Base-by-base conservation (phyloP, 2,888 invertebrate genomes). In the Dusona sp. region DNA sequence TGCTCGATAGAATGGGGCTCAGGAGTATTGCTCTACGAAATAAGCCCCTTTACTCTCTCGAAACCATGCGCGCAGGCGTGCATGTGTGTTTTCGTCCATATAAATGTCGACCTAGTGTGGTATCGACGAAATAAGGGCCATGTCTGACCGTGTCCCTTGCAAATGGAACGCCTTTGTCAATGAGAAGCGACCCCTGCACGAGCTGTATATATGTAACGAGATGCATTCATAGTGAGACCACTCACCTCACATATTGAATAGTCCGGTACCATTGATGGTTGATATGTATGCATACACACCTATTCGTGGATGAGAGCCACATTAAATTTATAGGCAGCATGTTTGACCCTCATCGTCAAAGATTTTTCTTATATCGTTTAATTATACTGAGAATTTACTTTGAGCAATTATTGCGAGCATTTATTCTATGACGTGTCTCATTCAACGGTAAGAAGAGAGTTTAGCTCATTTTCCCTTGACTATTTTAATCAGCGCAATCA, bases 111-210 rank as follows among this genome's bases (percentile, higher is more conserved):
- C 45, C 74, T n/a, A 42, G 38, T 42, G 42, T 38, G 38, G 22
- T 22, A 54, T 57, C 61, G 42, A 57, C 22, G 38, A 64, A 75
- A 73, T 77, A 80, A 83, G 86, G 80, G 57, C 61, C 51, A 67
- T 54, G 51, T 72, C 65, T 74, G 82, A 79, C 65, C 72, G 51
- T 72, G 77, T 16, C 72, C 38, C 48, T 77, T 48, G 72, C 64
- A 48, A 80, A 86, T 86, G 72, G 80, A 86, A 80, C 77, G 77
- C 80, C 83, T 83, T 86, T 79, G 79, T 83, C 48, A 16, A 70
- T 67, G 36, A 68, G 68, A n/a, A 54, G 38, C 57, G 48, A 48
- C 75, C 74, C 73, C 68, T 38, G 83, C 51, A 25, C 45, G 65
- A 67, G 70, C 54, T 75, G 64, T 65, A 77, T 72, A 78, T 83